Base-by-base conservation (phyloP, 1,140 invertebrate genomes). In the Eriosoma lanigerum region DNA sequence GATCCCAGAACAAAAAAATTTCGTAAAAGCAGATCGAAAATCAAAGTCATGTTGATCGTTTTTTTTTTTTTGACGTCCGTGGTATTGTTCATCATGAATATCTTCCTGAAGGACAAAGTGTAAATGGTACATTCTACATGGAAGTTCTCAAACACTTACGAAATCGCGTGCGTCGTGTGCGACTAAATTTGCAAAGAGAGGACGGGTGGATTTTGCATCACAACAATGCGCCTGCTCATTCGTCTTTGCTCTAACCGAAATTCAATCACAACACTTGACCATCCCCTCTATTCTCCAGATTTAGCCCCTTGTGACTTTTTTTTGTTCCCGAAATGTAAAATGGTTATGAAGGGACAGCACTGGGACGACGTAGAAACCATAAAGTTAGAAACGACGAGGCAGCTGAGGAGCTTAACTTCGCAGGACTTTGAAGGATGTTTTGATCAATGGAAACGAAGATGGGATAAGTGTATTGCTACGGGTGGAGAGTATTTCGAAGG, bases 51-150 rank as follows among this genome's bases (percentile, higher is more conserved):
- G 83, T 78, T 85, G 52, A 83, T 82, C 44, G 64, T 38, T 82
- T 85, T 85, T 81, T 38, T 82, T 85, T 85, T 81, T 86, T 85
- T 78, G 82, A 85, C 73, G 52, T 17, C n/a, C 81, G 73, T 48
- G 83, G 83, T 1, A 80, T 85, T 13, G 83, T 75, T 0, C 72
- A 75, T 52, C 44, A 26, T 24, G 72, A 75, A 52, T 75, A 26
- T 52, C 15, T 75, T 48, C 46, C 70, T 21, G 19, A n/a, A 19
- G 82, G 75, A n/a, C 75, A 83, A 68, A 81, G 60, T 26, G 66
- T 83, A 29, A 82, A 82, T 68, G 32, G 66, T 52, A 56, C 17
- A 44, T 82, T 83, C 62, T 83, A 82, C 50, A 29, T 81, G 15
- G 60, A 82, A 70, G 82, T 82, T 62, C 64, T 82, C 21, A 81